Base-by-base conservation (phyloP, 2,888 invertebrate species). In the Philereme transversata region DNA sequence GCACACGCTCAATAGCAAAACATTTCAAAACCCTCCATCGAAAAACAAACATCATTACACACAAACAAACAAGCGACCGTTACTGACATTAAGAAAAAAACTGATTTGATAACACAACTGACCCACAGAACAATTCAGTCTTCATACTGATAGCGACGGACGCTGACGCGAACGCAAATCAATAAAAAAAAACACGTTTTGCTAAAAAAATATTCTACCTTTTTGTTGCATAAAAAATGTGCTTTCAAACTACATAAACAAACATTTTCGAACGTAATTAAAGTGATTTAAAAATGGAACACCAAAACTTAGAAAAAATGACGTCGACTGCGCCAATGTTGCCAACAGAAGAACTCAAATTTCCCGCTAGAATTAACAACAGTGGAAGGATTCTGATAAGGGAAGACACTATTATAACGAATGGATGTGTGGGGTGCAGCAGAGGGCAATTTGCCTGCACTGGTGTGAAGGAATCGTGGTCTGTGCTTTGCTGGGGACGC, bases 401-500 rank as follows among this genome's bases (percentile, higher is more conserved):
- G 35, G 92, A 92, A 43, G 92, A 92, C 51, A 92, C 92, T 4
- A 81, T 90, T 6, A 60, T 90, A 40, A 79, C 84, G 0, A 85
- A 81, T 1, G 90, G 90, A 0, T 91, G 90, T 64, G 84, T 86
- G 0, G 86, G 87, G 0, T 91, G 92, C 64, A 87, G 89, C 0
- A 76, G 77, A 6, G 78, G 85, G 0, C 85, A 86, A 61, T 88
- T 91, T 34, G 78, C 86, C 0, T 92, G 92, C 73, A 75, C 81
- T 0, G 86, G 86, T 4, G 85, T 87, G 0, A 84, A 86, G 55
- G 83, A 79, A 4, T 84, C 88, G 65, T 91, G 90, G 89, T 86
- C 89, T 0, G 86, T 83, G 10, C 62, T 92, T 1, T 92, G 92
- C 61, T 92, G 92, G 92, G 92, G 92, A 0, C 73, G 82, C 52